Conservation (phyloP, 2,888 invertebrate species). For the Xestobium rufovillosum region DNA sequence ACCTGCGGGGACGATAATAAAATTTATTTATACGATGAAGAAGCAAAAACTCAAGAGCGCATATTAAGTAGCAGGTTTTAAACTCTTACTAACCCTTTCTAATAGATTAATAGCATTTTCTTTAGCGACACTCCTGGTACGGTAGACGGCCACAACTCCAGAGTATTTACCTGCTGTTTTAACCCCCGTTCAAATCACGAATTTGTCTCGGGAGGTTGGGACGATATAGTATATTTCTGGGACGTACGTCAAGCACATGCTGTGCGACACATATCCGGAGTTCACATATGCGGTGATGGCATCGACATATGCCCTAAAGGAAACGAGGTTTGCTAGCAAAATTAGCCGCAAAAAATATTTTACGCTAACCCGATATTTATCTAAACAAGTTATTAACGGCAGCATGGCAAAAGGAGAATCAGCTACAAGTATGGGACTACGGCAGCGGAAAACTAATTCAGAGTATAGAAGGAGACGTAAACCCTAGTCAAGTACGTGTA, state of each 20-base stretch:
- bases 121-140: constrained; percentile 44
- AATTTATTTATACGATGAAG: constrained; percentile 61
- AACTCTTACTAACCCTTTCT: constrained; percentile 18
- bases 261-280: constrained; percentile 50
- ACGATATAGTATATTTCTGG: constrained; percentile 60
- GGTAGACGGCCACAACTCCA: constrained; percentile 55
- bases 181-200: constrained; percentile 59
- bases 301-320: constrained; percentile 57
- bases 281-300: constrained; percentile 61
- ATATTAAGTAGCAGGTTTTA: constrained; percentile 52
- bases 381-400: constrained; percentile 55
- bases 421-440: constrained; percentile 61
- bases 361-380: constrained; percentile 10
- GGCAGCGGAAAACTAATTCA: constrained; percentile 55
- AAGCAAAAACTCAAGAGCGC: constrained; percentile 56
- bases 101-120: constrained; percentile 13
- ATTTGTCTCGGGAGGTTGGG: constrained; percentile 62
- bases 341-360: constrained; percentile 6
- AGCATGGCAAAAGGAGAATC: constrained; percentile 55
- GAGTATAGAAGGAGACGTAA: constrained; percentile 50
- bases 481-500: constrained; percentile 30
- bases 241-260: constrained; percentile 58
- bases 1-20: constrained; percentile 59
- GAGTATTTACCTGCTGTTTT: constrained; percentile 58
- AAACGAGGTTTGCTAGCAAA: constrained; percentile 45